These are phyloP conservation scores for Danaus chrysippus DNA, from an alignment of 2,888 invertebrate genomes.

Conservation along the genomic window DNA sequence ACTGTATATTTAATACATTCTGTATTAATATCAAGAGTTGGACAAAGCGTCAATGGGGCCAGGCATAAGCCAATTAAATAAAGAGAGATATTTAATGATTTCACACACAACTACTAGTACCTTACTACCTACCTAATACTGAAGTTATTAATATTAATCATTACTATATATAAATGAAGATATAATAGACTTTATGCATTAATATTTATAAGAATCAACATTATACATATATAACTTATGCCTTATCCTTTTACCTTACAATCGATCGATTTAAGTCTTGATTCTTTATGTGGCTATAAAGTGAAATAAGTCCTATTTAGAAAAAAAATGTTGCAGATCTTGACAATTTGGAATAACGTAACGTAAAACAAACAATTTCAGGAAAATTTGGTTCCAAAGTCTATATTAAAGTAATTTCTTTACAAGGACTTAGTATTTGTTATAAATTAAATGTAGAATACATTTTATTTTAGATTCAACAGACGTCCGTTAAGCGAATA, in stretches of 20 bases:
- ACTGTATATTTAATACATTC: too few species aligned
- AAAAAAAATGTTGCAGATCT: neutral
- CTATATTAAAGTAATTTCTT: neutral
- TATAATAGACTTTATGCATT: too few species aligned
- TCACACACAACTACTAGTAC: conserved; percentile 54
- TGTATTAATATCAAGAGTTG: too few species aligned
- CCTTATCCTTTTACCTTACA: too few species aligned
- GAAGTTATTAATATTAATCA: conserved; percentile 40
- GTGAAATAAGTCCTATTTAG: conserved; percentile 11
- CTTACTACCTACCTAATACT: conserved; percentile 46
- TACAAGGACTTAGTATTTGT: conserved; percentile 17
- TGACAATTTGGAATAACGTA: conserved; percentile 4
- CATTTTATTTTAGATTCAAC: conserved; percentile 33
- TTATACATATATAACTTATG: too few species aligned
- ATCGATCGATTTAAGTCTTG: too few species aligned
- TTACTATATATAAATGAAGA: too few species aligned
- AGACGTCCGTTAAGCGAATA: conserved; percentile 30
- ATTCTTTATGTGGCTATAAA: conserved; percentile 1
- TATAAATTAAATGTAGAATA: conserved; percentile 25
- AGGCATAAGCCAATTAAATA: conserved; percentile 36
- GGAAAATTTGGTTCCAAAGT: too few species aligned
- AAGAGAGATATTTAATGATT: conserved; percentile 65
- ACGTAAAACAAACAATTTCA: neutral
- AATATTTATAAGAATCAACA: too few species aligned
- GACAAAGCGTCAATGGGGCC: too few species aligned